A percentile compares a stretch with the other conserved stretches of the same genome.
phyloP scores from a whole-genome alignment of 2,888 invertebrate genomes.

The Periphyllus acericola region DNA sequence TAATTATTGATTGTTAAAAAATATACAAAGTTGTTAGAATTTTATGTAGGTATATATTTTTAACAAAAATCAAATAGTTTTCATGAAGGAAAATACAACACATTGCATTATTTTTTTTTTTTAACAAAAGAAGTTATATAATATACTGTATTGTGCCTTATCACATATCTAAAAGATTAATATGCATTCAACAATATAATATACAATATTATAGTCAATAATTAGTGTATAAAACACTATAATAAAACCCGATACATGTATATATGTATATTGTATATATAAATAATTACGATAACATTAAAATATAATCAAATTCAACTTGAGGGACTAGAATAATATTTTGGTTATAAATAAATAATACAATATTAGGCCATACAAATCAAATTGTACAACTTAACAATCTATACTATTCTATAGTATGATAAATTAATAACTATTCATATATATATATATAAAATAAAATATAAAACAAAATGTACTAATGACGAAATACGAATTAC shows the following conservation, averaged over 20 bases:
- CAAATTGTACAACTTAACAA: background rate
- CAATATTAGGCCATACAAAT: background rate
- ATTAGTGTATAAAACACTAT: background rate
- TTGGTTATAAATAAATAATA: slow-evolving; percentile 22
- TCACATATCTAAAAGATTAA: background rate
- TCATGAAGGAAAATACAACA: background rate
- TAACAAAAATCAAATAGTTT: slow-evolving; percentile 32
- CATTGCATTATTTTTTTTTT: slow-evolving; percentile 7
- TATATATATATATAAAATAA: too few species aligned
- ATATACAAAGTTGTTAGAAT: too few species aligned
- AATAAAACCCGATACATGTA: background rate
- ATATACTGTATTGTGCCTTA: background rate
- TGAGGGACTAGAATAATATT: slow-evolving; percentile 56
- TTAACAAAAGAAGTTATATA: background rate
- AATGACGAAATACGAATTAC: too few species aligned
- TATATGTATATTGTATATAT: too few species aligned
- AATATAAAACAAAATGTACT: too few species aligned
- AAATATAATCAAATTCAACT: slow-evolving; percentile 35
- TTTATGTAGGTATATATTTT: background rate
- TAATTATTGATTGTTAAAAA: too few species aligned
- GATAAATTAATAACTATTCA: too few species aligned
- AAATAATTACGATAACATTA: background rate
- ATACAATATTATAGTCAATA: background rate
- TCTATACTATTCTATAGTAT: too few species aligned
- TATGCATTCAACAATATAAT: background rate